These are phyloP conservation scores for Lycophotia porphyrea DNA, from an alignment of 2,888 invertebrate species.

Conservation along the genomic window DNA sequence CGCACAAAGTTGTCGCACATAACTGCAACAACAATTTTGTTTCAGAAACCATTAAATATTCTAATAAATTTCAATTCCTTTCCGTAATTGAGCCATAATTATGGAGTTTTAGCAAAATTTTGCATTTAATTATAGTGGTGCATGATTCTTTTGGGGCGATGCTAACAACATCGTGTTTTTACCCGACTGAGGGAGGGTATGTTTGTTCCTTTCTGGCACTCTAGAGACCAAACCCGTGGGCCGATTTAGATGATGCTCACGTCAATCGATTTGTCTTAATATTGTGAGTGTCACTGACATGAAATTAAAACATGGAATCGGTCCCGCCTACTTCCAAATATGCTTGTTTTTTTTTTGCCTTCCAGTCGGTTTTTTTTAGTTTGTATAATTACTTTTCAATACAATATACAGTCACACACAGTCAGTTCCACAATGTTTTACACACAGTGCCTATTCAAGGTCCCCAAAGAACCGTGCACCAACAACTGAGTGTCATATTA, in stretches of 20 bases:
- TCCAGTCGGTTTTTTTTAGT: too few species aligned
- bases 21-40: conserved; percentile 90
- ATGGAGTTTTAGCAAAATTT: not conserved
- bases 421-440: not conserved
- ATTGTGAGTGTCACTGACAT: too few species aligned
- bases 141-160: not conserved
- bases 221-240: too few species aligned
- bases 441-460: not conserved
- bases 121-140: not conserved
- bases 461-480: not conserved
- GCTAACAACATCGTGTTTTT: not conserved
- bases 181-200: too few species aligned
- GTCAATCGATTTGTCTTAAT: too few species aligned
- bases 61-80: not conserved
- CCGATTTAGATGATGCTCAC: too few species aligned
- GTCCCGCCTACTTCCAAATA: too few species aligned
- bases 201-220: too few species aligned
- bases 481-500: not conserved
- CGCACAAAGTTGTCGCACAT: conserved; percentile 97
- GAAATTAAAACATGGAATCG: too few species aligned
- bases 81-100: not conserved
- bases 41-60: not conserved
- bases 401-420: not conserved
- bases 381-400: too few species aligned
- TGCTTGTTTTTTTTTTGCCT: too few species aligned